phyloP scores from a whole-genome alignment of 2,113 vertebrate genomes.

The Platysternon megacephalum region DNA sequence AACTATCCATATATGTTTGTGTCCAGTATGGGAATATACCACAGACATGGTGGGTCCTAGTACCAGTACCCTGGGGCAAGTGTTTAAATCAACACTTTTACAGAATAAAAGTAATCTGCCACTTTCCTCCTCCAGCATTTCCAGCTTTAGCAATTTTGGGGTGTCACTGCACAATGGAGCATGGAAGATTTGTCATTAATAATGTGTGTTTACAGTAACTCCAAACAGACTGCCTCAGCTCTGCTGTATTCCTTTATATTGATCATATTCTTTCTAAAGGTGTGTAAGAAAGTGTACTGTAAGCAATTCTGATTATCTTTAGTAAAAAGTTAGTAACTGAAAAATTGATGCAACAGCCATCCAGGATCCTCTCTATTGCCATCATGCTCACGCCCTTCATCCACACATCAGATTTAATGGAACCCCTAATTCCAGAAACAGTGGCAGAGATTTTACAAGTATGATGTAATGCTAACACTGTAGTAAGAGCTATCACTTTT shows the following conservation, averaged over 20 bases:
- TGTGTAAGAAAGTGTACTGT: background rate
- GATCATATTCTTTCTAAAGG: background rate
- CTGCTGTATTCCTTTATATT: background rate
- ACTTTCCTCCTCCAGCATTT: background rate
- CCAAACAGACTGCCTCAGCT: background rate
- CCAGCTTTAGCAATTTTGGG: background rate
- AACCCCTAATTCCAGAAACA: background rate
- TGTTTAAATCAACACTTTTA: background rate
- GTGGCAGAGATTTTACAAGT: background rate
- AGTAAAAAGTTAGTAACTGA: background rate
- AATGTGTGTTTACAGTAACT: background rate
- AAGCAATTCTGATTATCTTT: background rate
- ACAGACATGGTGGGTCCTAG: background rate
- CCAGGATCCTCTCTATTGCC: background rate
- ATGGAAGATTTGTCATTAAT: background rate
- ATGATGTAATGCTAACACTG: background rate
- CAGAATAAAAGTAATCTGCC: background rate
- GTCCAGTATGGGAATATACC: background rate
- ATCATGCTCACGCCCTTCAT: background rate
- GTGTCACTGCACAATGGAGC: background rate
- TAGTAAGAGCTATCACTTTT: rapidly evolving
- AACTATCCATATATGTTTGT: background rate
- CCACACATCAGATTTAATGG: rapidly evolving
- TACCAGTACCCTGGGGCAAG: background rate
- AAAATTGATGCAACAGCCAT: background rate